A percentile compares a stretch with the other conserved stretches of the same genome.
These are phyloP conservation scores for Halictus quadricinctus DNA, from an alignment of 2,888 invertebrate genomes.

Conservation along the genomic window DNA sequence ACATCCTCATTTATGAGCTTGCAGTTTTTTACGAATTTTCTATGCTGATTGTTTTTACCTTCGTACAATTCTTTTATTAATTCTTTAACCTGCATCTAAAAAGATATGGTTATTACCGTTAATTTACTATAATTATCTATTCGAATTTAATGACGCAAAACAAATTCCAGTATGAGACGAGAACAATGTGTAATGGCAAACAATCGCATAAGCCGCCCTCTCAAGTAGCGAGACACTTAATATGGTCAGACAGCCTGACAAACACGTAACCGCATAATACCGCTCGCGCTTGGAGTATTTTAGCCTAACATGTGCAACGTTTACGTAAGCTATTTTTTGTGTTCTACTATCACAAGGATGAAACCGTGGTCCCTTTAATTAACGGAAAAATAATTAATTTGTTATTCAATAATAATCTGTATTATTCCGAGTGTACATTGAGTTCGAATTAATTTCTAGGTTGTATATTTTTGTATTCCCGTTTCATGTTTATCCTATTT, in stretches of 20 bases:
- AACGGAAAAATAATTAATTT: background rate
- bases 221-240: conserved; percentile 33
- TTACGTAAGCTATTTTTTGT: background rate
- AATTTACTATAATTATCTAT: background rate
- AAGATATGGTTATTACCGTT: background rate
- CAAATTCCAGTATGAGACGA: background rate
- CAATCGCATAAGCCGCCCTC: background rate
- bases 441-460: background rate
- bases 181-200: background rate
- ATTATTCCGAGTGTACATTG: background rate
- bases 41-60: no score
- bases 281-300: background rate
- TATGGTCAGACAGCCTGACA: conserved; percentile 25
- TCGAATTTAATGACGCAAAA: background rate
- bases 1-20: no score
- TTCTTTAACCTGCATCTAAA: background rate
- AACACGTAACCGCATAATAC: background rate
- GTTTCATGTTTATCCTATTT: background rate
- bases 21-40: no score
- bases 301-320: background rate
- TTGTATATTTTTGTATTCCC: background rate
- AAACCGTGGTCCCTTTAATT: background rate
- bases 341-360: background rate
- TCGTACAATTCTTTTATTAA: background rate
- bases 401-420: background rate